Conservation (phyloP, 2,113 vertebrate genomes). For the Melanostigma gelatinosum region DNA sequence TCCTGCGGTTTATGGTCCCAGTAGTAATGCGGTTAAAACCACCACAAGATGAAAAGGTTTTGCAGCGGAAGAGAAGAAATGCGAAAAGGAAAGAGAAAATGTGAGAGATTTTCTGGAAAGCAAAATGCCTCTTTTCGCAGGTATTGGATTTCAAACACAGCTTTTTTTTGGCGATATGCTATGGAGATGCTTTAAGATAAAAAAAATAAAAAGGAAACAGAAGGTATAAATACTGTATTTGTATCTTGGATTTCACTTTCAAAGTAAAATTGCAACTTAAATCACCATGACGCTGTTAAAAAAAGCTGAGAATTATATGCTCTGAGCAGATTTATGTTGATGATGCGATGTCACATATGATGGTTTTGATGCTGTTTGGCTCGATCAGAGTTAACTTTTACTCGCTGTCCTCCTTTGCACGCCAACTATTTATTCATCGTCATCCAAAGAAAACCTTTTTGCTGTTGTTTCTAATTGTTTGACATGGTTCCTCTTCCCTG, state of each 20-base stretch:
- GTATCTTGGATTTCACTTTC: slow-evolving; percentile 32
- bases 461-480: background rate
- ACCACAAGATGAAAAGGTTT: slow-evolving; percentile 69
- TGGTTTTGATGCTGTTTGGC: background rate
- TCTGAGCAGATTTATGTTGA: background rate
- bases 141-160: slow-evolving; percentile 62
- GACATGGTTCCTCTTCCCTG: background rate
- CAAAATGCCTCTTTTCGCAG: slow-evolving; percentile 59
- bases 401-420: background rate
- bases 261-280: slow-evolving; percentile 12
- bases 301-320: background rate
- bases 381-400: no score
- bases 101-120: slow-evolving; percentile 56
- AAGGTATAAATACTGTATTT: slow-evolving; percentile 3
- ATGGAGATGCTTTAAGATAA: slow-evolving; percentile 39
- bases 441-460: background rate
- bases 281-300: background rate
- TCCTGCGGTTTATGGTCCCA: slow-evolving; percentile 65
- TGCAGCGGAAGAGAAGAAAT: slow-evolving; percentile 54
- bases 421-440: background rate
- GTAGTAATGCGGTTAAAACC: slow-evolving; percentile 62
- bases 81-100: slow-evolving; percentile 58
- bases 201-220: background rate
- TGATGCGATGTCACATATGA: background rate
- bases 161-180: slow-evolving; percentile 33